Evolutionary conservation across 2,888 invertebrate species (phyloP).

Genomic region (Lithosia quadra): DNA sequence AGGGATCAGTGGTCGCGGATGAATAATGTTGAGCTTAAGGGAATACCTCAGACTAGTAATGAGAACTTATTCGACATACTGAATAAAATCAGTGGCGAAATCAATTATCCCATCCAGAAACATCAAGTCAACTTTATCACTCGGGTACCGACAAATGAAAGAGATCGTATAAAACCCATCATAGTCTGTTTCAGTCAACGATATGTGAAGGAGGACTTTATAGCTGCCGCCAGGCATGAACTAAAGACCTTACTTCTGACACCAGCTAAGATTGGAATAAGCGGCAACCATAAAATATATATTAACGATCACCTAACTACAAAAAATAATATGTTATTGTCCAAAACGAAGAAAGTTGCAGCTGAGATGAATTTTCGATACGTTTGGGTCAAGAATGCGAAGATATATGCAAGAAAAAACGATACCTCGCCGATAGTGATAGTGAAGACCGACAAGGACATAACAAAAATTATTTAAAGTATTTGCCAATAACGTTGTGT

Average conservation of each 20-base stretch:
- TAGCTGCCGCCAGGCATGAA: neutral
- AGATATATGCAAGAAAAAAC: slow-evolving; percentile 24
- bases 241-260: slow-evolving; percentile 7
- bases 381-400: slow-evolving; percentile 32
- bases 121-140: slow-evolving; percentile 6
- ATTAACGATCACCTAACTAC: slow-evolving; percentile 32
- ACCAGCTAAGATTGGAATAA: slow-evolving; percentile 16
- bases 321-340: slow-evolving; percentile 24
- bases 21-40: slow-evolving; percentile 5
- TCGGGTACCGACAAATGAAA: slow-evolving; percentile 26
- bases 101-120: slow-evolving; percentile 15
- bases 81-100: neutral
- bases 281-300: slow-evolving; percentile 21
- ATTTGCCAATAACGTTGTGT: neutral
- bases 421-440: slow-evolving; percentile 23
- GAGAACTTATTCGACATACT: slow-evolving; percentile 18
- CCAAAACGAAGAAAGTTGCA: slow-evolving; percentile 22
- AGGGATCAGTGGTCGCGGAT: neutral
- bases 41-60: slow-evolving; percentile 1
- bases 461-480: slow-evolving; percentile 19
- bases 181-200: slow-evolving; percentile 27
- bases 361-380: slow-evolving; percentile 24
- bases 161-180: slow-evolving; percentile 23
- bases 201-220: slow-evolving; percentile 32
- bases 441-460: slow-evolving; percentile 27